phyloP scores from a whole-genome alignment of 1,140 invertebrate genomes.

The Sinonovacula constricta region DNA sequence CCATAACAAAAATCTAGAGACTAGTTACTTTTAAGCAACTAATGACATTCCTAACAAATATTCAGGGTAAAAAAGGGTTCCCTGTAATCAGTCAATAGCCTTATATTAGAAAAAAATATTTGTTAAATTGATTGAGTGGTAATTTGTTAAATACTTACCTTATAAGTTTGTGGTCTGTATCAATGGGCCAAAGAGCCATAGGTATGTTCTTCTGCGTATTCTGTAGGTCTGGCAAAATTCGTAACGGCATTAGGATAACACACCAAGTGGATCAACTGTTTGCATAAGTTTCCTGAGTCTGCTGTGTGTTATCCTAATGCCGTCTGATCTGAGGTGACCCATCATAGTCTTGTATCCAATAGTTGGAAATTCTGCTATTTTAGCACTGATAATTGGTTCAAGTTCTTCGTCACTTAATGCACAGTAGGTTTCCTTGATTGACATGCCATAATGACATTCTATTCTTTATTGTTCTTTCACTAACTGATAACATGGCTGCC shows the following conservation, averaged over 20 bases:
- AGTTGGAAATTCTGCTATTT: slow-evolving; percentile 15
- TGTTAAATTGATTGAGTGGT: slow-evolving; percentile 2
- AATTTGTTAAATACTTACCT: slow-evolving; percentile 7
- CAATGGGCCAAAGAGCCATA: slow-evolving; percentile 25
- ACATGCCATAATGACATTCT: slow-evolving; percentile 23
- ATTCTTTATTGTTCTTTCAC: slow-evolving; percentile 19
- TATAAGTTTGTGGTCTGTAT: slow-evolving; percentile 31
- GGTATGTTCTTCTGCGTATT: slow-evolving; percentile 24
- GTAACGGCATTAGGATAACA: slow-evolving; percentile 15
- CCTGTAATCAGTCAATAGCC: slow-evolving; percentile 4
- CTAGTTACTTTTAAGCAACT: slow-evolving; percentile 11
- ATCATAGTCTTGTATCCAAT: slow-evolving; percentile 22
- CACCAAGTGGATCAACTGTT: slow-evolving; percentile 19
- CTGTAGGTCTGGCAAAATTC: slow-evolving; percentile 28
- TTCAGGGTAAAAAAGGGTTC: too few species aligned
- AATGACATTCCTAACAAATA: neutral
- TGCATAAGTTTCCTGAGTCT: slow-evolving; percentile 21
- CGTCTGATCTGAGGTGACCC: slow-evolving; percentile 23
- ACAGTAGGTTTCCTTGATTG: slow-evolving; percentile 13
- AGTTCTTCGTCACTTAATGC: slow-evolving; percentile 28
- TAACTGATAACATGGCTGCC: slow-evolving; percentile 14
- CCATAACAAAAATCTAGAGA: slow-evolving; percentile 6
- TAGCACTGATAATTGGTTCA: slow-evolving; percentile 7
- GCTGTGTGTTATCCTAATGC: slow-evolving; percentile 13
- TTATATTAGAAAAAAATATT: slow-evolving; percentile 15